These are phyloP conservation scores for Marasmarcha lunaedactyla DNA, from an alignment of 2,888 invertebrate genomes.

Conservation along the genomic window DNA sequence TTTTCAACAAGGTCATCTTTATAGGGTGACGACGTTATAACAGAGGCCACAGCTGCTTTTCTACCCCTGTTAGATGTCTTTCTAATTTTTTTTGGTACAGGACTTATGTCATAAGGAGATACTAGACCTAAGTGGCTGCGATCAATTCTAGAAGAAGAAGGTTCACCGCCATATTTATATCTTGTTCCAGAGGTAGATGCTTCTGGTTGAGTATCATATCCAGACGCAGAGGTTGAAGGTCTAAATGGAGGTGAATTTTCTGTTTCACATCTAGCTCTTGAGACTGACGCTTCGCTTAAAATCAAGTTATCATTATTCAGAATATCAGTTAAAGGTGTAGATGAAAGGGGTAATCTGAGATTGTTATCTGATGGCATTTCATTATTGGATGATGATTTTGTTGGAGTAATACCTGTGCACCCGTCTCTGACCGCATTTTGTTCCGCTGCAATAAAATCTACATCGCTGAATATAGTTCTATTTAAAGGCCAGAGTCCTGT, in stretches of 20 bases:
- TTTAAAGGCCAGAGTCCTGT: slow-evolving; percentile 14
- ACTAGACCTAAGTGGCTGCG: slow-evolving; percentile 10
- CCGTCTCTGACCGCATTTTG: slow-evolving; percentile 14
- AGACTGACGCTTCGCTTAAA: too few relatives aligned
- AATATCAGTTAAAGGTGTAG: neutral
- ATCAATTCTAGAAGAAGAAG: slow-evolving; percentile 10
- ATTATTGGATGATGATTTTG: too few relatives aligned
- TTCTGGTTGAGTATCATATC: too few relatives aligned
- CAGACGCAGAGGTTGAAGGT: too few relatives aligned
- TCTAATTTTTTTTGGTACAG: slow-evolving; percentile 12
- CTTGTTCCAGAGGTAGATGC: neutral
- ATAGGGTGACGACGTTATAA: slow-evolving; percentile 9
- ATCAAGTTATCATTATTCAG: too few relatives aligned
- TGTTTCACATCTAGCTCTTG: too few relatives aligned
- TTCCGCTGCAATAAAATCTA: too few relatives aligned
- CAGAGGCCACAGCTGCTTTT: slow-evolving; percentile 7
- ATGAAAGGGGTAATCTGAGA: neutral
- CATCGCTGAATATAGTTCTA: slow-evolving; percentile 15
- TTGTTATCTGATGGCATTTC: neutral
- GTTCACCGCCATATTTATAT: neutral
- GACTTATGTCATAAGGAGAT: slow-evolving; percentile 12
- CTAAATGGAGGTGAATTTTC: too few relatives aligned
- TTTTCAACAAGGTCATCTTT: slow-evolving; percentile 10
- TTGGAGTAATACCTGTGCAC: slow-evolving; percentile 9
- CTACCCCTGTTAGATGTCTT: slow-evolving; percentile 8